Conservation (phyloP, 2,888 invertebrate genomes). For the Amphipyra berbera region DNA sequence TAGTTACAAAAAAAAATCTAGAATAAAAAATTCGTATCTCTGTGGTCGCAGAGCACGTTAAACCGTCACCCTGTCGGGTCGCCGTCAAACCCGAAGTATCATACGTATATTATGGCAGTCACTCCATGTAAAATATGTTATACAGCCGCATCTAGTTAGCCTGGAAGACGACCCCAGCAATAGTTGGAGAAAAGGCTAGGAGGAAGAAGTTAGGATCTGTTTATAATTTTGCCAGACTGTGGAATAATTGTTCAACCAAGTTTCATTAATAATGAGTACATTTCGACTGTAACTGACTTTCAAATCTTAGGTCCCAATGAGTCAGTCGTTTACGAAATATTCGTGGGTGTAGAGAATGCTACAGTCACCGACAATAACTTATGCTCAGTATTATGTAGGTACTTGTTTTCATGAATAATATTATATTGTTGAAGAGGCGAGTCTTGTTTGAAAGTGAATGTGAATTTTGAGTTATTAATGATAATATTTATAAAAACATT, state of each 20-base stretch:
- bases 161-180: too few relatives aligned
- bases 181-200: too few relatives aligned
- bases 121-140: too few relatives aligned
- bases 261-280: conserved; percentile 4
- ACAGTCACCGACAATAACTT: conserved; percentile 39
- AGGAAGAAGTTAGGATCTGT: too few relatives aligned
- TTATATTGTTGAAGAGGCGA: conserved; percentile 12
- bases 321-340: conserved; percentile 49
- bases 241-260: background rate
- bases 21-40: too few relatives aligned
- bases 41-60: too few relatives aligned
- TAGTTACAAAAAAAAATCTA: too few relatives aligned
- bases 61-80: too few relatives aligned
- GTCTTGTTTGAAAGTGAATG: conserved; percentile 33
- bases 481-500: background rate
- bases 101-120: too few relatives aligned
- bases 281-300: conserved; percentile 30
- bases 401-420: conserved; percentile 23
- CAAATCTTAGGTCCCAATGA: conserved; percentile 45
- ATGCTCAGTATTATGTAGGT: conserved; percentile 14
- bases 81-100: too few relatives aligned
- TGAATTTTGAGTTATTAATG: conserved; percentile 5
- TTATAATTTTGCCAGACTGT: too few relatives aligned
- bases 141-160: too few relatives aligned
- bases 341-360: conserved; percentile 41